Evolutionary conservation across 2,888 invertebrate species (phyloP).

Genomic region (Plutella xylostella): DNA sequence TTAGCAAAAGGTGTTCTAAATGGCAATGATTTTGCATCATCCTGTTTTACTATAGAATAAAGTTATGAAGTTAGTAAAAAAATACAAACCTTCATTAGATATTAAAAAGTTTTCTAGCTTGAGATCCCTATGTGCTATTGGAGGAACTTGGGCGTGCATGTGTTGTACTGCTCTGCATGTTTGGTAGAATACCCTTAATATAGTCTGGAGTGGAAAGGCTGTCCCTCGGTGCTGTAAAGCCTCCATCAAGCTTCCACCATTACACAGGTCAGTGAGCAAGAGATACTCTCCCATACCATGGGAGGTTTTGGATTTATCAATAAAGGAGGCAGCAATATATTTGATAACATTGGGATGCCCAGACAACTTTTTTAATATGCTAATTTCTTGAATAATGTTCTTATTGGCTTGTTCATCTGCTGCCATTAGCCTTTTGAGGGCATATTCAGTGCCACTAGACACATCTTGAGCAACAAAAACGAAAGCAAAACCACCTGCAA

Average conservation of each 20-base stretch:
- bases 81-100: constrained; percentile 77
- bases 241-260: constrained; percentile 82
- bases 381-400: constrained; percentile 85
- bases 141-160: constrained; percentile 90
- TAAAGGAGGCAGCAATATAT: constrained; percentile 86
- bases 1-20: too few relatives aligned
- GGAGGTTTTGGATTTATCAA: constrained; percentile 81
- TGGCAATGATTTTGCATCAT: too few relatives aligned
- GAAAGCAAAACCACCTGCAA: constrained; percentile 94
- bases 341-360: constrained; percentile 94
- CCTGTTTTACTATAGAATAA: too few relatives aligned
- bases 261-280: constrained; percentile 92
- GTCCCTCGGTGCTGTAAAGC: constrained; percentile 70
- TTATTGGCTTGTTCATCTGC: constrained; percentile 85
- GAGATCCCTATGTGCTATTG: constrained; percentile 95
- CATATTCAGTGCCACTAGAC: constrained; percentile 88
- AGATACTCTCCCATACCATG: constrained; percentile 92
- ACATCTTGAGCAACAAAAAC: constrained; percentile 95
- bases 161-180: constrained; percentile 91
- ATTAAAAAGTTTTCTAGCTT: constrained; percentile 97
- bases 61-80: not conserved
- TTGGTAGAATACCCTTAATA: constrained; percentile 91
- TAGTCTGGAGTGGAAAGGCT: constrained; percentile 75
- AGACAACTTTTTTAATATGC: constrained; percentile 86
- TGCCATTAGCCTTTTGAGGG: constrained; percentile 89